Evolutionary conservation across 2,888 invertebrate species (phyloP), one percentile per base, ranked within the genome.

Genomic region (Lordiphosa fenestrarum): DNA sequence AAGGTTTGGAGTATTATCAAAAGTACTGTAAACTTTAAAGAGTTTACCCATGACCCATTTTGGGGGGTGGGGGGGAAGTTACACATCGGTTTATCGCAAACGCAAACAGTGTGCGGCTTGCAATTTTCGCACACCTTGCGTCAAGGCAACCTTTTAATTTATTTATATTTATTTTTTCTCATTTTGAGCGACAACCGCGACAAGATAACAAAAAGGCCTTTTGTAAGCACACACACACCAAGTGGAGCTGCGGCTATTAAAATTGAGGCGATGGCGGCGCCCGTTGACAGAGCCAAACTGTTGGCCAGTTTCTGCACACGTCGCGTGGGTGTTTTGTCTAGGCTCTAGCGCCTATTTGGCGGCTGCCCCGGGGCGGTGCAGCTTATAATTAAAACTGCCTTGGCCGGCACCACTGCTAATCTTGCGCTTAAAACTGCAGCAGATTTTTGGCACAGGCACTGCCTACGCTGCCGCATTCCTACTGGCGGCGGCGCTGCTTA

Each of bases 141-240:
- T 44, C 60, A 55, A 63, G 58, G 59, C 50, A 37, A 67, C 9
- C 30, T 30, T 30, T 30, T 30, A 10, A 30, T 30, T 30, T 30
- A 30, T 30, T 30, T 10, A 10, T 30, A 30, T 30, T 30, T 59
- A 58, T 59, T 62, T 15, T 15, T 15, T 15, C 15, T 15, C 15
- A 1, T 1, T 73, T 78, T 71, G 73, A 82, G 61, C 69, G 71
- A 78, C 78, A 82, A 78, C 56, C 71, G 72, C 67, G 80, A 83
- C 80, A 74, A 80, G 83, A 83, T 73, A 80, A 80, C 83, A 76
- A 80, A 80, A 77, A 81, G 73, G 58, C 64, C 71, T 62, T 58
- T 71, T 75, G 33, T 48, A 30, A 62, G 50, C 42, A 41, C n/a
- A 2, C 48, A 19, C 15, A 19, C 15, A 42, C 15, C 15, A 50